Evolutionary conservation across 2,888 invertebrate species (phyloP).

Genomic region (Stenodera caucasica): DNA sequence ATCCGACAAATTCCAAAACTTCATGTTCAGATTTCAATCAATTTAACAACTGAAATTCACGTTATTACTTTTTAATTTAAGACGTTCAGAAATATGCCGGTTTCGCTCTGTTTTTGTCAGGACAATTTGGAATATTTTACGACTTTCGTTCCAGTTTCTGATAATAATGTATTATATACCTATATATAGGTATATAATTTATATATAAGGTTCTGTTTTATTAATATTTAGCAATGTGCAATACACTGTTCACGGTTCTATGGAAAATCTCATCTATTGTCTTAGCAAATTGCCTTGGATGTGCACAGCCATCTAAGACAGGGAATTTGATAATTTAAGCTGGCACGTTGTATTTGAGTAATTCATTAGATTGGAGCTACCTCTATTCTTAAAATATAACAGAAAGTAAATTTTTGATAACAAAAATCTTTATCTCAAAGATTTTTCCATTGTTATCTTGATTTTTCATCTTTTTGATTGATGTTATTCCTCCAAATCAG

Average conservation of each 20-base stretch:
- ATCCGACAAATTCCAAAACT: background rate
- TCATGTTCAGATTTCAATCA: no score
- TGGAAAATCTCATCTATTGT: background rate
- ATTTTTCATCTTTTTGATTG: no score
- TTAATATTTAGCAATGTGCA: background rate
- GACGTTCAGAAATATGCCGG: background rate
- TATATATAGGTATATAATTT: no score
- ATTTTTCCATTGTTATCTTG: no score
- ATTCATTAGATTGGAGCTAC: background rate
- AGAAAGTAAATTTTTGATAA: background rate
- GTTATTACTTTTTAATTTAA: background rate
- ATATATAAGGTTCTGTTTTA: background rate
- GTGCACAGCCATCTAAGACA: background rate
- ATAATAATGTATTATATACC: no score
- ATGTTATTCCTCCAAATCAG: no score
- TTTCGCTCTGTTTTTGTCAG: background rate
- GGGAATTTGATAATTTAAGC: slow-evolving; percentile 3
- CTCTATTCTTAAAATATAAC: background rate
- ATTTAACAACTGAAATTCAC: no score
- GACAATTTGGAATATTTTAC: background rate
- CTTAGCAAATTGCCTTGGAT: slow-evolving; percentile 1
- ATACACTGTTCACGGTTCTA: background rate
- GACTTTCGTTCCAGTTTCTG: background rate
- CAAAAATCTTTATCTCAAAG: background rate
- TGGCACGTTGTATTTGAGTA: background rate